phyloP scores from a whole-genome alignment of 37 sponge, comb jelly and placozoan genomes.

The Spongia lamella region DNA sequence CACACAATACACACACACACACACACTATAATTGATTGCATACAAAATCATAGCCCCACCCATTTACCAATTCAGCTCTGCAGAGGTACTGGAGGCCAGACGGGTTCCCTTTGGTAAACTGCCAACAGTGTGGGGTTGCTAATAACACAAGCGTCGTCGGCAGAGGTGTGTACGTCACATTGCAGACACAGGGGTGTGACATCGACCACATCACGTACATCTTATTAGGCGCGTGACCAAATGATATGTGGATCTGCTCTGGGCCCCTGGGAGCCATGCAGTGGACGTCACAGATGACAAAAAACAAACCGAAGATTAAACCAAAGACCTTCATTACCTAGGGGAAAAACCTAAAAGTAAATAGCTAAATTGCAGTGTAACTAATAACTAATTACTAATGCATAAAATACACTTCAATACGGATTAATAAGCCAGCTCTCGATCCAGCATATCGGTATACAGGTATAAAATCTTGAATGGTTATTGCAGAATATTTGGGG shows the following conservation, averaged over 20 bases:
- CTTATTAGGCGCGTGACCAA: constrained; percentile 14
- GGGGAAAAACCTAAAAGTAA: too few species aligned
- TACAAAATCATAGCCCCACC: not conserved
- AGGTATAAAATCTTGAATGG: too few species aligned
- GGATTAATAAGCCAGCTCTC: too few species aligned
- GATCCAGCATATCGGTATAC: too few species aligned
- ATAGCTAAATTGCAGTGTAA: too few species aligned
- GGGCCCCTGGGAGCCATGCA: not conserved
- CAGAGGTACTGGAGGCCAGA: constrained; percentile 34
- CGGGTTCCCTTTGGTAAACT: constrained; percentile 41
- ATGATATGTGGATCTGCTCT: constrained; percentile 34
- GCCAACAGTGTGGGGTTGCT: constrained; percentile 5
- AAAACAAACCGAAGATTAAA: too few species aligned
- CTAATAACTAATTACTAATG: too few species aligned
- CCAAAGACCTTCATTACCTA: too few species aligned
- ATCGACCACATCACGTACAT: constrained; percentile 28
- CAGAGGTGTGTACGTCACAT: constrained; percentile 3
- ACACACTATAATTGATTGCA: not conserved
- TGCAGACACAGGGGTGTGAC: not conserved
- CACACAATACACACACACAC: not conserved
- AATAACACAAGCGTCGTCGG: not conserved
- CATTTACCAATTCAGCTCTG: constrained; percentile 3
- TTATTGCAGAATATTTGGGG: too few species aligned
- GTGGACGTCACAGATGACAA: too few species aligned
- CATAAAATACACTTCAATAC: too few species aligned